Conservation (phyloP, 2,113 vertebrate genomes). For the Dicrurus megarhynchus region DNA sequence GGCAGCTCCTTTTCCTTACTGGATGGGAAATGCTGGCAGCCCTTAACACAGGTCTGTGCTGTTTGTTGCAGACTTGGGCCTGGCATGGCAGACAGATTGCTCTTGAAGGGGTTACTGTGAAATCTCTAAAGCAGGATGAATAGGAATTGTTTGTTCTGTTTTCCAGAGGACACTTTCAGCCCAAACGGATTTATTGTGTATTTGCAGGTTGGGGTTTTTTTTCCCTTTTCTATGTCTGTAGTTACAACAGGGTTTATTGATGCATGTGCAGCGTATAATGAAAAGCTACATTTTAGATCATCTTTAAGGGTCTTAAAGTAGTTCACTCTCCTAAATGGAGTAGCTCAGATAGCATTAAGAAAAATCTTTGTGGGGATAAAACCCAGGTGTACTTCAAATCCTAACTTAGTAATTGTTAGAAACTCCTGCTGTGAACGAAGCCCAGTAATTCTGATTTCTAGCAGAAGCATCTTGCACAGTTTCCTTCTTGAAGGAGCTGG, state of each 20-base stretch:
- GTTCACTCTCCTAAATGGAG: not conserved
- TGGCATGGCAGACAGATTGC: not conserved
- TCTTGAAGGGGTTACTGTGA: not conserved
- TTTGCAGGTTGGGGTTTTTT: not conserved
- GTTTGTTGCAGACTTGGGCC: not conserved
- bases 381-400: not conserved
- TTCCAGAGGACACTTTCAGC: not conserved
- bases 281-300: slow-evolving; percentile 16
- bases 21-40: not conserved
- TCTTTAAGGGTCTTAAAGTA: not conserved
- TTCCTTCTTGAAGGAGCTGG: not conserved
- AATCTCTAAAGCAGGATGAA: slow-evolving; percentile 9
- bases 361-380: not conserved
- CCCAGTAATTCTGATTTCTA: not conserved
- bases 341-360: not conserved
- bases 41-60: not conserved
- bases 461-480: not conserved
- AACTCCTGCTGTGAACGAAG: not conserved
- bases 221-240: not conserved
- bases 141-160: not conserved
- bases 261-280: not conserved
- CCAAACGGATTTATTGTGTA: not conserved
- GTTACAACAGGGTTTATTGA: not conserved
- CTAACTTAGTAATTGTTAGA: not conserved
- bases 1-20: not conserved